Conservation (phyloP, 2,797 vertebrate species). For the Rhyacichthys aspro region DNA sequence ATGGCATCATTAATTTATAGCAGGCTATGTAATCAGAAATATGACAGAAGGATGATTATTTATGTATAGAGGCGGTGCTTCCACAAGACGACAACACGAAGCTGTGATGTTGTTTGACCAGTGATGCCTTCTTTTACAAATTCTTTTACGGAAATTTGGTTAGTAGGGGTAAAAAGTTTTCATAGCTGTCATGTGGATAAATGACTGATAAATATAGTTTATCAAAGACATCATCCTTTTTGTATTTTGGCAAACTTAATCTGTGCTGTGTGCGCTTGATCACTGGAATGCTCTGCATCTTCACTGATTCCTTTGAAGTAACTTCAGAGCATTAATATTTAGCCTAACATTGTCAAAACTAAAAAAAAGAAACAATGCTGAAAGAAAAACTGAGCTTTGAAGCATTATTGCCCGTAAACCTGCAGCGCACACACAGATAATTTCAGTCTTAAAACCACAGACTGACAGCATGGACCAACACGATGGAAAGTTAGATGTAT, state of each 20-base stretch:
- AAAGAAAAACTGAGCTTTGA: slow-evolving; percentile 53
- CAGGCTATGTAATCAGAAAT: slow-evolving; percentile 10
- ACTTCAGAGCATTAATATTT: slow-evolving; percentile 69
- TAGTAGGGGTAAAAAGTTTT: too few relatives aligned
- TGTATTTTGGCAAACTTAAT: slow-evolving; percentile 10
- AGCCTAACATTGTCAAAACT: slow-evolving; percentile 64
- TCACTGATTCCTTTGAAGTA: slow-evolving; percentile 44
- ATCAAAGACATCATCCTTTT: not conserved
- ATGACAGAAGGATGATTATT: slow-evolving; percentile 7
- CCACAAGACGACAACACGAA: too few relatives aligned
- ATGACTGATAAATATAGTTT: not conserved
- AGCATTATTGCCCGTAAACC: slow-evolving; percentile 44
- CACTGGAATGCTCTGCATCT: slow-evolving; percentile 35
- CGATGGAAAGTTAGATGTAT: too few relatives aligned
- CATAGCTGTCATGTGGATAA: too few relatives aligned
- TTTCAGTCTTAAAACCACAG: slow-evolving; percentile 18
- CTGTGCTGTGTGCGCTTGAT: slow-evolving; percentile 29
- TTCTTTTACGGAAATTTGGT: too few relatives aligned
- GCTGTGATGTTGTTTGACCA: too few relatives aligned
- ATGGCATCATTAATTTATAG: slow-evolving; percentile 28
- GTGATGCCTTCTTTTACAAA: not conserved
- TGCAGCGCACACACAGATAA: slow-evolving; percentile 36
- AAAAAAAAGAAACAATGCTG: slow-evolving; percentile 59
- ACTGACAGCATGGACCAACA: too few relatives aligned
- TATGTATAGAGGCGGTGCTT: slow-evolving; percentile 10